Conservation (phyloP, 2,888 invertebrate genomes). For the Sarcophaga carnaria region DNA sequence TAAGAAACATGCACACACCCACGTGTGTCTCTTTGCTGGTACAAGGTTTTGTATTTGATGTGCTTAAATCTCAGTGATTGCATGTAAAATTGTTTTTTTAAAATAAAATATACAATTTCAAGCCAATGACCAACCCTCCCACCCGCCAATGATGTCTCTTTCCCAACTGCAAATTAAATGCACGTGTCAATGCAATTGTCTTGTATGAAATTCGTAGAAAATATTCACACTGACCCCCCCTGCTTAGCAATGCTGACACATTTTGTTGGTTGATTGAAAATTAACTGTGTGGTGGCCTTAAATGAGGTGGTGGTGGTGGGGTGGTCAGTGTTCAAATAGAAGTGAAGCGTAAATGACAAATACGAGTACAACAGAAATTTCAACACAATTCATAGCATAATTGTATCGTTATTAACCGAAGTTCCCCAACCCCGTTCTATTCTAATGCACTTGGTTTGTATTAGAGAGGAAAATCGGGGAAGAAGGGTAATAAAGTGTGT, state of each 20-base stretch:
- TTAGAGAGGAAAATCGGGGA: not conserved
- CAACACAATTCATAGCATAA: conserved; percentile 12
- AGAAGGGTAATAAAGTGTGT: not conserved
- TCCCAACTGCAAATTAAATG: not conserved
- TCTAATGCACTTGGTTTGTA: too few relatives aligned
- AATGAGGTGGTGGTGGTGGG: not conserved
- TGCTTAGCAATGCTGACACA: not conserved
- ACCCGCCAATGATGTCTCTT: not conserved
- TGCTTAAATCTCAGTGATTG: conserved; percentile 48
- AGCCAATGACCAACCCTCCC: not conserved
- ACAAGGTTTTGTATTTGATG: conserved; percentile 20
- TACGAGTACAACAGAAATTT: conserved; percentile 2
- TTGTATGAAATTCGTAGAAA: conserved; percentile 20
- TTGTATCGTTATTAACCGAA: conserved; percentile 26
- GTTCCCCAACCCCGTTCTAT: not conserved
- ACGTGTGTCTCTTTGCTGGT: not conserved
- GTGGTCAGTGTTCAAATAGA: conserved; percentile 33
- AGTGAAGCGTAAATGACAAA: conserved; percentile 45
- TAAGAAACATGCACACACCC: conserved; percentile 6
- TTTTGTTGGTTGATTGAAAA: conserved; percentile 55
- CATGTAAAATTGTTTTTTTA: conserved; percentile 21
- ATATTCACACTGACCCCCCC: not conserved
- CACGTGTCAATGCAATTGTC: conserved; percentile 28
- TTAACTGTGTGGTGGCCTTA: conserved; percentile 45
- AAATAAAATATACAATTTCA: conserved; percentile 55